Base-by-base conservation (phyloP, 23 tunicate genomes). In the Oikopleura albicans region DNA sequence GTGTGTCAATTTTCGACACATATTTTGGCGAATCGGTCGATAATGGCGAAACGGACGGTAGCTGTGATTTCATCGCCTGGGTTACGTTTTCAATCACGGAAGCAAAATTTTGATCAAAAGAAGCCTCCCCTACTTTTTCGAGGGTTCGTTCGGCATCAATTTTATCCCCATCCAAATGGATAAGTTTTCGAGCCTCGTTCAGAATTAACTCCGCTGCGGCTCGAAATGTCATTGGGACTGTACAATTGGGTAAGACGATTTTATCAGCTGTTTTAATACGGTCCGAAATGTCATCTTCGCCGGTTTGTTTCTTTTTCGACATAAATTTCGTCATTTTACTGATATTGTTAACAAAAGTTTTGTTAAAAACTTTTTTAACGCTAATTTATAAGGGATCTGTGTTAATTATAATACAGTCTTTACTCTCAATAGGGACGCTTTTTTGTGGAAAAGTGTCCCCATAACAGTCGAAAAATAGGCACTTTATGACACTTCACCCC, bases 221-320 rank as follows among this genome's bases (percentile, higher is more conserved):
- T 27, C 4, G 36, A 71, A 71, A 71, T 71, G 79, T 2, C 36
- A 71, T 27, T 2, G 79, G 79, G 4, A 27, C 31, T 22, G 28
- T 71, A 22, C 28, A 22, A 22, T 37, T 37, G 2, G 27, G 37
- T 22, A 71, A 37, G 4, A 71, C 37, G 2, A 71, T 29, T 37
- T 12, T 71, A 12, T 29, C 79, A 71, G 34, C 4, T 2, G 4
- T 71, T 29, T 71, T 4, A 12, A 27, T 27, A 29, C 4, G 28
- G 28, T 71, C 79, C 33, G 79, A 71, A 71, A 71, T 16, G 4
- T 71, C 79, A 16, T 71, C 31, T 31, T 71, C 79, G 79, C 79
- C 79, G 4, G 79, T 71, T 71, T 71, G 79, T 12, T 16, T 16
- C 79, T 71, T 71, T 12, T 16, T 12, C 37, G 79, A 71, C 34